A percentile compares a stretch with the other conserved stretches of the same genome.
Conservation (phyloP, 2,888 invertebrate genomes). For the Therioaphis trifolii region DNA sequence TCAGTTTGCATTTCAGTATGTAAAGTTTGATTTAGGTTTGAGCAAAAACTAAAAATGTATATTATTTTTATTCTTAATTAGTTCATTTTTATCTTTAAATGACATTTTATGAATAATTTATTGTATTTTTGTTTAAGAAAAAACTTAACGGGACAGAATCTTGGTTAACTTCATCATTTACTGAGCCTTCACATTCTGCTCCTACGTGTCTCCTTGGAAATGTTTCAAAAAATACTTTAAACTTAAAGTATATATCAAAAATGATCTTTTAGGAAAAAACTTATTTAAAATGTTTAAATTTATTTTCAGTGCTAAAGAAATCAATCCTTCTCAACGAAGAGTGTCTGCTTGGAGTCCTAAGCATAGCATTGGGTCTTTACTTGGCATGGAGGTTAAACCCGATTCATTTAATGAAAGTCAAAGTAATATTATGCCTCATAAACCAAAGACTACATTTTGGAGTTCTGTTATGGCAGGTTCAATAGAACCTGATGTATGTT, state of each 20-base stretch:
- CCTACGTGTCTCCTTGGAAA: constrained; percentile 25
- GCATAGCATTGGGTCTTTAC: constrained; percentile 86
- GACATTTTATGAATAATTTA: not conserved
- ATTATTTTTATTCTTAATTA: no score
- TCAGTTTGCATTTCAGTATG: not conserved
- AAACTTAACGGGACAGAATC: not conserved
- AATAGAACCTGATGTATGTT: constrained; percentile 78
- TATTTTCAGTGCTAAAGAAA: constrained; percentile 63
- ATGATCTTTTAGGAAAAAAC: not conserved
- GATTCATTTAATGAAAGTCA: constrained; percentile 74
- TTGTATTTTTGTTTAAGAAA: constrained; percentile 38
- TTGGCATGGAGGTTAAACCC: constrained; percentile 86
- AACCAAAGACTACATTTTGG: constrained; percentile 80
- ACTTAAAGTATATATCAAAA: constrained; percentile 11
- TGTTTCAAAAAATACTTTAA: constrained; percentile 41
- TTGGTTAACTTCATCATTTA: constrained; percentile 31
- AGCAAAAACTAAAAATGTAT: not conserved
- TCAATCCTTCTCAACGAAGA: constrained; percentile 62
- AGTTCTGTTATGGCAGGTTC: constrained; percentile 84
- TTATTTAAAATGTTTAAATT: not conserved
- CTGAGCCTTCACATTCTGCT: constrained; percentile 54
- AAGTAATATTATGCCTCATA: constrained; percentile 79
- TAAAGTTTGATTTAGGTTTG: not conserved
- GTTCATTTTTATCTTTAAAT: no score
- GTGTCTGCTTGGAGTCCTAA: constrained; percentile 86